A percentile compares a stretch with the other conserved stretches of the same genome.
Conservation (phyloP, 2,113 vertebrate species). For the Cervus canadensis region DNA sequence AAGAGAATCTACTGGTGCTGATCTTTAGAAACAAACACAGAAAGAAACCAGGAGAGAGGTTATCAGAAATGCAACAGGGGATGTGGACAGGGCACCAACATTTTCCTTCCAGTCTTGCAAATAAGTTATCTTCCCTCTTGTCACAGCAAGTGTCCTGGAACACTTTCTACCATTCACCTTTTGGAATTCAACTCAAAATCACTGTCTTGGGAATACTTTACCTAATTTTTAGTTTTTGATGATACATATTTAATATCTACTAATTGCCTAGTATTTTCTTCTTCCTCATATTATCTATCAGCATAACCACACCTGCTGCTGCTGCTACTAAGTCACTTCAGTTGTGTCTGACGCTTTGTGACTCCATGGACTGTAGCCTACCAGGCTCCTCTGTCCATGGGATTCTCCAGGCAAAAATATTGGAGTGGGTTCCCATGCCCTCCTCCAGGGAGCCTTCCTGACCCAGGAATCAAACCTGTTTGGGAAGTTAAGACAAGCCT, state of each 20-base stretch:
- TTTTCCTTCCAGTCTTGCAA: background rate
- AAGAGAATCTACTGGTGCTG: rapidly evolving
- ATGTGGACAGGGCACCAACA: background rate
- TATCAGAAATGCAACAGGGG: background rate
- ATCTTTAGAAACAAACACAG: background rate
- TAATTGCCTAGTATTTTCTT: background rate
- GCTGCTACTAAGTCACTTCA: background rate
- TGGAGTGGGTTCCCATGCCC: no score
- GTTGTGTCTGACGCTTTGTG: background rate
- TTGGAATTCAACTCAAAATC: background rate
- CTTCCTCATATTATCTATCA: background rate
- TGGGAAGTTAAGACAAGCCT: background rate
- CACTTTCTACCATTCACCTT: background rate
- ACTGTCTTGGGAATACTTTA: background rate
- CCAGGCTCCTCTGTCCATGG: no score
- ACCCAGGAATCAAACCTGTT: background rate
- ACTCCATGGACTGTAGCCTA: no score
- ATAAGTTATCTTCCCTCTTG: background rate
- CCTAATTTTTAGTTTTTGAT: background rate
- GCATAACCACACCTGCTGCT: background rate
- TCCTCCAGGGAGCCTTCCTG: no score
- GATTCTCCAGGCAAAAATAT: no score
- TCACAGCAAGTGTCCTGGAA: background rate
- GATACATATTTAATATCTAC: background rate
- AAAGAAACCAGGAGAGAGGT: background rate